A percentile compares a stretch with the other conserved stretches of the same genome.
phyloP scores from a whole-genome alignment of 2,888 invertebrate species.

The Antheraea yamamai region DNA sequence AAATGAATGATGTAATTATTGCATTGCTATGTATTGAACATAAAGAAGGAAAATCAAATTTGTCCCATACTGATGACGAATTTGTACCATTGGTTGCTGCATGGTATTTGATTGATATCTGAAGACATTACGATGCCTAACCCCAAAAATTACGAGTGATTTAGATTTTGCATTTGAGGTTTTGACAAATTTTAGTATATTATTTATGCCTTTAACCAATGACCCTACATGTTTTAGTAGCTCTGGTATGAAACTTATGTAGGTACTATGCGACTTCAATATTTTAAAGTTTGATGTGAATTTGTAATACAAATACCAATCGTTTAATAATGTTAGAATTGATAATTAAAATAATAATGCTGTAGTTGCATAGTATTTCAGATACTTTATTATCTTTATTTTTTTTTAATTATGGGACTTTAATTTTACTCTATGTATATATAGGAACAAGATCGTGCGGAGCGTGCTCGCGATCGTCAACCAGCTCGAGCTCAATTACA shows the following conservation, averaged over 20 bases:
- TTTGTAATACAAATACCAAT: background rate
- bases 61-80: constrained; percentile 55
- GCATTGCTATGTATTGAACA: constrained; percentile 63
- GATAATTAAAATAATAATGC: background rate
- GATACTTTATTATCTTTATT: constrained; percentile 19
- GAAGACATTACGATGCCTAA: constrained; percentile 62
- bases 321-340: background rate
- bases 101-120: constrained; percentile 58
- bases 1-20: constrained; percentile 48
- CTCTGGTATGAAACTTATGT: constrained; percentile 34
- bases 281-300: background rate
- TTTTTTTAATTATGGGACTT: background rate
- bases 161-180: constrained; percentile 65
- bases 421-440: constrained; percentile 28
- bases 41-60: constrained; percentile 49
- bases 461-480: constrained; percentile 83
- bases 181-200: constrained; percentile 45
- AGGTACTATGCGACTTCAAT: constrained; percentile 41
- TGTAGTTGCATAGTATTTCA: constrained; percentile 39
- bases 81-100: constrained; percentile 67
- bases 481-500: constrained; percentile 93
- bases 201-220: constrained; percentile 38
- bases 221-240: constrained; percentile 46
- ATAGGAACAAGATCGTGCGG: constrained; percentile 75
- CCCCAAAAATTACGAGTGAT: constrained; percentile 53